Base-by-base conservation (phyloP, 2,888 invertebrate species). In the Micoletzkya japonica region DNA sequence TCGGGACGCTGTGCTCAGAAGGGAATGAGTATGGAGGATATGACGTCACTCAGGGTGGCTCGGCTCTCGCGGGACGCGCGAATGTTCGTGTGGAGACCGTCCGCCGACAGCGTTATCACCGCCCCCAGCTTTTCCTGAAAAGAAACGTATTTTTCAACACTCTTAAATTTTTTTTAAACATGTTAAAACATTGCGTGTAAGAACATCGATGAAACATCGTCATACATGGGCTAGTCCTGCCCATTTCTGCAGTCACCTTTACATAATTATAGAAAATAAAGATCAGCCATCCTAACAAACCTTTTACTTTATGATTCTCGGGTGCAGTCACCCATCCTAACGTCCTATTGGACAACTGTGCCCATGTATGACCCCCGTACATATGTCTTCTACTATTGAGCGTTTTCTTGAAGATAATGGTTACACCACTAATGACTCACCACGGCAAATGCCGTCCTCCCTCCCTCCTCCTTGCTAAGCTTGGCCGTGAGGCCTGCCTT, bases 81-180 rank as follows among this genome's bases (percentile, higher is more conserved):
- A 36, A 68, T 68, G 24, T 58, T 68, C 32, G 68, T 68, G 68
- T 57, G 57, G 2, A 68, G 58, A 1, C 68, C 68, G 26, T 68
- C 58, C 17, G 58, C 30, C 3, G 68, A 58, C 30, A 68, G 68
- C 2, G 57, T 24, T 32, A 68, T 58, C 44, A 58, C 58, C 4
- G 68, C 68, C 6, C 30, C 32, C 44, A 39, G 26, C 26, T 58
- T 44, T 4, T 57, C 58, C 68, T 68, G 58, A 1, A 36, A 14
- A 10, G 37, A 67, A 37, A 26, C 7, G n/a, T n/a, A n/a, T n/a
- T n/a, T n/a, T n/a, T n/a, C n/a, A n/a, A 44, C n/a, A 44, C 49
- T 44, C 49, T 44, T 44, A 44, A 44, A 44, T 44, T 44, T 44
- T 44, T 14, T n/a, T n/a, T n/a, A n/a, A 3, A 50, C 24, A 39